phyloP scores from a whole-genome alignment of 2,113 vertebrate species.

The Callionymus lyra region DNA sequence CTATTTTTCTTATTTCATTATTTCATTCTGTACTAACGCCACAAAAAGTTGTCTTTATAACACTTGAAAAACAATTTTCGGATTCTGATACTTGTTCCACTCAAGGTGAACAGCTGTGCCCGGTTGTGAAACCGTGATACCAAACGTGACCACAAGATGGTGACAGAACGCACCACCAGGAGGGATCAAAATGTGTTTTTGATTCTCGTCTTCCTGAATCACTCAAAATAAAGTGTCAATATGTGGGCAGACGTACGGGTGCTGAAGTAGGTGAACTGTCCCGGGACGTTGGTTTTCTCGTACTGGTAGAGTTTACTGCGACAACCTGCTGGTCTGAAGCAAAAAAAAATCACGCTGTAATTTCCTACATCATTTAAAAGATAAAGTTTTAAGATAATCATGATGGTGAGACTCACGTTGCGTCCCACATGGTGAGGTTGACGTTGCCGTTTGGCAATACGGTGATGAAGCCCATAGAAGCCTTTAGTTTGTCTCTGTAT shows the following conservation, averaged over 20 bases:
- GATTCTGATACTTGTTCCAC: no score
- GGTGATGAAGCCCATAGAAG: constrained; percentile 51
- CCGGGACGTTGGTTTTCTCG: constrained; percentile 52
- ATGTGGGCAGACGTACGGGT: constrained; percentile 51
- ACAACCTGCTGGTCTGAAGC: constrained; percentile 47
- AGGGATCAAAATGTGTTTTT: not conserved
- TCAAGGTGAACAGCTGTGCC: no score
- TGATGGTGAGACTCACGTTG: constrained; percentile 52
- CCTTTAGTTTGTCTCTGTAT: constrained; percentile 46
- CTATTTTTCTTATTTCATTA: no score
- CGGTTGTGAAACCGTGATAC: not conserved
- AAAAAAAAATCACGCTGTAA: constrained; percentile 2
- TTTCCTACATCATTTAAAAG: no score
- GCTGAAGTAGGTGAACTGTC: constrained; percentile 68
- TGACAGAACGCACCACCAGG: not conserved
- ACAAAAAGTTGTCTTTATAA: no score
- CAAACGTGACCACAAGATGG: not conserved
- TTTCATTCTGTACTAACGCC: no score
- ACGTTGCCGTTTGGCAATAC: constrained; percentile 47
- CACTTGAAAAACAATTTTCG: no score
- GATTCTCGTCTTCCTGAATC: not conserved
- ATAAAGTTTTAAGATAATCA: no score
- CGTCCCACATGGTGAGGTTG: constrained; percentile 66
- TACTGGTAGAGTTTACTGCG: constrained; percentile 47
- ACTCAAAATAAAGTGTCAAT: not conserved